Percentiles rank a stretch among this genome's conserved stretches.
These are phyloP conservation scores for Yponomeuta evonymella DNA, from an alignment of 2,888 invertebrate species.

Conservation along the genomic window DNA sequence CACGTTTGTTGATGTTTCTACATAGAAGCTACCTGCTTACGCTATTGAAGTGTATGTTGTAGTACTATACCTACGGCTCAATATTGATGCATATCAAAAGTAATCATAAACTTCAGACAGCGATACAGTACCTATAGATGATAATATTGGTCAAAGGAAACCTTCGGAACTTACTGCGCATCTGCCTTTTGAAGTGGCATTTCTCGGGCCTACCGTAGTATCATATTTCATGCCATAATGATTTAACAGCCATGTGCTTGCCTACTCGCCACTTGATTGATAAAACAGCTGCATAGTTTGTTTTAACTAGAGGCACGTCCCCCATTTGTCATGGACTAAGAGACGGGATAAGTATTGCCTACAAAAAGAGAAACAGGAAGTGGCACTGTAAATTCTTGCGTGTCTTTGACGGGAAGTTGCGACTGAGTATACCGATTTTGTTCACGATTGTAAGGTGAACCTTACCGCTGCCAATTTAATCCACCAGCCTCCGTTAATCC, in stretches of 20 bases:
- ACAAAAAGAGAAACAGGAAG: background rate
- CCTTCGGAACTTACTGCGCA: background rate
- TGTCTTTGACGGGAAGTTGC: background rate
- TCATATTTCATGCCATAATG: background rate
- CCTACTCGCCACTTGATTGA: background rate
- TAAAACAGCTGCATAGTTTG: conserved; percentile 1
- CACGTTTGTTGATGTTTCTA: too few species aligned
- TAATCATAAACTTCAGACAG: background rate
- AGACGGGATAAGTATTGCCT: background rate
- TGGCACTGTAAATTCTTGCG: background rate
- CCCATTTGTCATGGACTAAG: background rate
- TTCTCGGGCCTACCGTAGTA: background rate
- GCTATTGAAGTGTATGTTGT: too few species aligned
- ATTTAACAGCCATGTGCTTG: background rate
- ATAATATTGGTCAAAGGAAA: background rate
- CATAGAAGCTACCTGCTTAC: too few species aligned
- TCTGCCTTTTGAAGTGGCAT: background rate
- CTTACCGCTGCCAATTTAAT: too few species aligned
- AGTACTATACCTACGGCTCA: too few species aligned
- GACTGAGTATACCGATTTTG: background rate
- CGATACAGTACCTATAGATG: too few species aligned
- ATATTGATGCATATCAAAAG: too few species aligned
- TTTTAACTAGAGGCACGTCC: conserved; percentile 1
- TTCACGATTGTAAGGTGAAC: too few species aligned
- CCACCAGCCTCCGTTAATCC: too few species aligned